Conservation (phyloP, 2,113 vertebrate species). For the Actinemys pallida region DNA sequence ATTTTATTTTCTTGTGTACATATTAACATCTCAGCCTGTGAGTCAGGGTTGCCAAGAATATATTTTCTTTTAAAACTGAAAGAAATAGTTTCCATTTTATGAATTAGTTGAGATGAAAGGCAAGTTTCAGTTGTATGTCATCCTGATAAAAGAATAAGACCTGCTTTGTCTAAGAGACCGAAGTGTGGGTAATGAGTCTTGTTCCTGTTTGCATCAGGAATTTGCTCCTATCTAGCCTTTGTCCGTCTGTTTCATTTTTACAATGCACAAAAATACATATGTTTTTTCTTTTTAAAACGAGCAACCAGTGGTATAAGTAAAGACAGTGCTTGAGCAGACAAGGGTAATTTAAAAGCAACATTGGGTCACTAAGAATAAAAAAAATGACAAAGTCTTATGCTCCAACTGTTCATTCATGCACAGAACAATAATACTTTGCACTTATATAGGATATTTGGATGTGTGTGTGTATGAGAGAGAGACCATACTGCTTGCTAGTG, state of each 20-base stretch:
- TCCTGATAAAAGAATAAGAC: background rate
- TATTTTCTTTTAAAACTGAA: no score
- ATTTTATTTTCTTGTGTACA: no score
- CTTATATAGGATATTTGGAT: no score
- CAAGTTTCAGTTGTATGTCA: background rate
- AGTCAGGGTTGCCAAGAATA: no score
- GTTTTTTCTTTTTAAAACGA: background rate
- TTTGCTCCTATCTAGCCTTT: background rate
- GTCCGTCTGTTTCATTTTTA: background rate
- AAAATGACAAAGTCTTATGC: no score
- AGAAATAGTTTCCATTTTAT: background rate
- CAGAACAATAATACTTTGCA: no score
- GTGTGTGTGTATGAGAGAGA: no score
- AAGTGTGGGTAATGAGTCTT: background rate
- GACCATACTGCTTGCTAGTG: no score
- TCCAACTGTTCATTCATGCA: no score
- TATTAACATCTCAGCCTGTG: no score
- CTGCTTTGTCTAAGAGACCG: background rate
- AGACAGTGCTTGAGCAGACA: background rate
- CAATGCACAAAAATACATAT: background rate
- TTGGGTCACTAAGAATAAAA: no score
- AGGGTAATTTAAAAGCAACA: background rate
- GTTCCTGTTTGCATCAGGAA: background rate
- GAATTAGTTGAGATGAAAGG: background rate
- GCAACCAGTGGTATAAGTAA: background rate